Percentiles rank a stretch among this genome's conserved stretches.
Evolutionary conservation across 1,140 invertebrate species (phyloP).

Genomic region (Cherax destructor): DNA sequence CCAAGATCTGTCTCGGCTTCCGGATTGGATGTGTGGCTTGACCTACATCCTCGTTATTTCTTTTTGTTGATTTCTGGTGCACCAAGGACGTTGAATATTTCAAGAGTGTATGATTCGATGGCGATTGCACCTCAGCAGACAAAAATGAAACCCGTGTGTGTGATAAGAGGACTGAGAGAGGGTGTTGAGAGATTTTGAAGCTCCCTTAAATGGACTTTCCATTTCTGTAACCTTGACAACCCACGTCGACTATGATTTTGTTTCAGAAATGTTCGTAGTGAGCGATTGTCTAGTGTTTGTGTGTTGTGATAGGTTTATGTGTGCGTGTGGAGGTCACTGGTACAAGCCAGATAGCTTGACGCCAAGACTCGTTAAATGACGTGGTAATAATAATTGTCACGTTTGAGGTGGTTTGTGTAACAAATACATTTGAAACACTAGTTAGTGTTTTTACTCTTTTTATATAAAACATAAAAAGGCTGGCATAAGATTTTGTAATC

Average conservation of each 20-base stretch:
- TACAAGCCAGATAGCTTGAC: neutral
- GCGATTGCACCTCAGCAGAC: neutral
- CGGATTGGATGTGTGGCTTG: slow-evolving; percentile 14
- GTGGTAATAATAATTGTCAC: too few species aligned
- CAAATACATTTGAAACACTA: too few species aligned
- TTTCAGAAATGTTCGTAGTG: slow-evolving; percentile 5
- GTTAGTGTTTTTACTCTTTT: too few species aligned
- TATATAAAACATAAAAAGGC: too few species aligned
- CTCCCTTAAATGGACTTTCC: neutral
- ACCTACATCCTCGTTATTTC: neutral
- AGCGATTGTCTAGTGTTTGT: neutral
- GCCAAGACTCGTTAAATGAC: too few species aligned
- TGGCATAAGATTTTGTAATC: too few species aligned
- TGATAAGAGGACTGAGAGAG: too few species aligned
- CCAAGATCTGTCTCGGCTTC: neutral
- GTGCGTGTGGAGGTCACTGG: neutral
- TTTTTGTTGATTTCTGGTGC: neutral
- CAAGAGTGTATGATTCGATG: neutral
- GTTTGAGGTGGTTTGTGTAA: too few species aligned
- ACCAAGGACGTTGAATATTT: neutral
- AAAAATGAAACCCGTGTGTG: neutral
- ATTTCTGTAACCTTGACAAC: neutral
- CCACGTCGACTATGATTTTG: neutral
- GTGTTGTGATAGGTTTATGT: neutral
- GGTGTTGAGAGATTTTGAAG: too few species aligned